Percentiles rank a stretch among this genome's conserved stretches.
phyloP scores from a whole-genome alignment of 2,888 invertebrate genomes.

The Ceramica pisi region DNA sequence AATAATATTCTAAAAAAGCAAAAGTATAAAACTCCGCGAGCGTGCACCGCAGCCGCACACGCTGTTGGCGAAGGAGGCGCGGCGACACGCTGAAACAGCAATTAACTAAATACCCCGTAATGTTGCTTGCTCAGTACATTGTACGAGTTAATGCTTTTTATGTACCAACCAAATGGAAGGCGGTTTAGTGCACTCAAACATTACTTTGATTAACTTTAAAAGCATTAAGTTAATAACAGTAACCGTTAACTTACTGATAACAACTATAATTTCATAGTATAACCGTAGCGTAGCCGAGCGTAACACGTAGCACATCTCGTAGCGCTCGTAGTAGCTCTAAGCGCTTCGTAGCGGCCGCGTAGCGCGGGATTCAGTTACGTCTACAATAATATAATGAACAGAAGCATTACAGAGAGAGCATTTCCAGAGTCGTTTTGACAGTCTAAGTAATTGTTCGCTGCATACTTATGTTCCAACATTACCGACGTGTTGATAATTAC shows the following conservation, averaged over 20 bases:
- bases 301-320: slow-evolving; percentile 23
- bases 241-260: slow-evolving; percentile 17
- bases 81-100: slow-evolving; percentile 7
- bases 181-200: not conserved
- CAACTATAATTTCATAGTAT: slow-evolving; percentile 19
- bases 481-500: not conserved
- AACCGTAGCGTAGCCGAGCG: slow-evolving; percentile 18
- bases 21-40: slow-evolving; percentile 18
- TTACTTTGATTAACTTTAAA: not conserved
- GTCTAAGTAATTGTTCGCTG: not conserved
- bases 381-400: slow-evolving; percentile 14
- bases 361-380: slow-evolving; percentile 22
- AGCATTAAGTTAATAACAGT: slow-evolving; percentile 12
- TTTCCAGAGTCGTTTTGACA: not conserved
- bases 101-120: slow-evolving; percentile 34
- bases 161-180: not conserved
- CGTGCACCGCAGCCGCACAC: too few relatives aligned
- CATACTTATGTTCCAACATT: too few relatives aligned
- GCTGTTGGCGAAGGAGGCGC: too few relatives aligned
- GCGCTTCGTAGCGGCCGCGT: not conserved
- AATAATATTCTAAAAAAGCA: slow-evolving; percentile 19
- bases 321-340: slow-evolving; percentile 5
- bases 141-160: slow-evolving; percentile 17
- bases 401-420: slow-evolving; percentile 16
- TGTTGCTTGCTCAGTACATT: slow-evolving; percentile 12